These are phyloP conservation scores for Xanthorhoe designata DNA, from an alignment of 2,888 invertebrate genomes.

Conservation along the genomic window DNA sequence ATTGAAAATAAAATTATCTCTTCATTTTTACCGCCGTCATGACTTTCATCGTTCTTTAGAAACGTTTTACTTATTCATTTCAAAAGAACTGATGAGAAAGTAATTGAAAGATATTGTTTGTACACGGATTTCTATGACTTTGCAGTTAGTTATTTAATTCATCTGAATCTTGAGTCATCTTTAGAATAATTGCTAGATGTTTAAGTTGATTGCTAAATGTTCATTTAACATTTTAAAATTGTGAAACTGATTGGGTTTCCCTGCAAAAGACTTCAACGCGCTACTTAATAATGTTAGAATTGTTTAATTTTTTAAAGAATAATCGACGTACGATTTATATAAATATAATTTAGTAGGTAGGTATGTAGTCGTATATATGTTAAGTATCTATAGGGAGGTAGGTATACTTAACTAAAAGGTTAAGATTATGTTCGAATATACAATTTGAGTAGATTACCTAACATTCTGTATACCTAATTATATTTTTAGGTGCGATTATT, in stretches of 20 bases:
- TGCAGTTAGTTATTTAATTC: conserved; percentile 16
- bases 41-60: background rate
- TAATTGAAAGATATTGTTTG: conserved; percentile 20
- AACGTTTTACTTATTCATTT: conserved; percentile 11
- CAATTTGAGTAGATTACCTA: too few species aligned
- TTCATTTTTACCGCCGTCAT: background rate
- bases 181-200: background rate
- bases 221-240: background rate
- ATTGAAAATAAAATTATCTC: background rate
- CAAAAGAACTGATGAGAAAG: conserved; percentile 5
- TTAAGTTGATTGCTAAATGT: too few species aligned
- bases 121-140: conserved; percentile 29
- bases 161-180: background rate
- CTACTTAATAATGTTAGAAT: background rate
- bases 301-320: background rate
- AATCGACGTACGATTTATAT: too few species aligned
- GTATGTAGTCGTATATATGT: too few species aligned
- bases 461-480: too few species aligned
- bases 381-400: too few species aligned
- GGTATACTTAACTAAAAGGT: too few species aligned
- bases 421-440: too few species aligned
- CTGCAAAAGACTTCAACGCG: conserved; percentile 17
- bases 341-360: too few species aligned
- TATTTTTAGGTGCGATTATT: too few species aligned
- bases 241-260: background rate